phyloP scores from a whole-genome alignment of 2,888 invertebrate species.

The Tribolium freemani region DNA sequence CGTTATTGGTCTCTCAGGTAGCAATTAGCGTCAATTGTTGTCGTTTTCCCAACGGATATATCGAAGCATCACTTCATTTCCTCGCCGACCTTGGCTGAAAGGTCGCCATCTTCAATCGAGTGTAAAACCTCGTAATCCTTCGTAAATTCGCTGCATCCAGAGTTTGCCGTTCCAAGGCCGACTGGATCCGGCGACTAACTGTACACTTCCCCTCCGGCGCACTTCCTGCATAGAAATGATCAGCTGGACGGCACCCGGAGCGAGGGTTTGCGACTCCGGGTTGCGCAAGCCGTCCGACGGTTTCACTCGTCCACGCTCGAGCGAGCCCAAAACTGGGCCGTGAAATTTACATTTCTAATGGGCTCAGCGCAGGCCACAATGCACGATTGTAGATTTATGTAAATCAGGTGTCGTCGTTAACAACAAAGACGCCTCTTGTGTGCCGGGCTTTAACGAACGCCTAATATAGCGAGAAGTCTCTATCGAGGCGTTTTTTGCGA shows the following conservation, averaged over 20 bases:
- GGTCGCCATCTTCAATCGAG: constrained; percentile 4
- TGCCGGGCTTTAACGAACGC: constrained; percentile 41
- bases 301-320: constrained; percentile 28
- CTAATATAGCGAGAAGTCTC: constrained; percentile 46
- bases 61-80: neutral
- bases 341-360: constrained; percentile 52
- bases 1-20: neutral
- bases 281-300: constrained; percentile 10
- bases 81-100: constrained; percentile 7
- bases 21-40: neutral
- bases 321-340: constrained; percentile 49
- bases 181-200: constrained; percentile 54
- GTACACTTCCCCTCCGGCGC: constrained; percentile 52
- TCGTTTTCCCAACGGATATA: constrained; percentile 11
- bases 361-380: constrained; percentile 33
- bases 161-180: constrained; percentile 51
- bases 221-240: constrained; percentile 44
- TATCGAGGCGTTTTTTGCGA: constrained; percentile 50
- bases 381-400: constrained; percentile 51
- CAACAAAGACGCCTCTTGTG: constrained; percentile 31
- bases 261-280: neutral
- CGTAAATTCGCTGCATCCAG: neutral
- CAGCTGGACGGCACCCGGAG: constrained; percentile 37
- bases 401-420: constrained; percentile 54
- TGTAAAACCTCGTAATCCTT: constrained; percentile 10